phyloP scores from a whole-genome alignment of 2,797 vertebrate species.

The Microctenopoma steveboyesi region DNA sequence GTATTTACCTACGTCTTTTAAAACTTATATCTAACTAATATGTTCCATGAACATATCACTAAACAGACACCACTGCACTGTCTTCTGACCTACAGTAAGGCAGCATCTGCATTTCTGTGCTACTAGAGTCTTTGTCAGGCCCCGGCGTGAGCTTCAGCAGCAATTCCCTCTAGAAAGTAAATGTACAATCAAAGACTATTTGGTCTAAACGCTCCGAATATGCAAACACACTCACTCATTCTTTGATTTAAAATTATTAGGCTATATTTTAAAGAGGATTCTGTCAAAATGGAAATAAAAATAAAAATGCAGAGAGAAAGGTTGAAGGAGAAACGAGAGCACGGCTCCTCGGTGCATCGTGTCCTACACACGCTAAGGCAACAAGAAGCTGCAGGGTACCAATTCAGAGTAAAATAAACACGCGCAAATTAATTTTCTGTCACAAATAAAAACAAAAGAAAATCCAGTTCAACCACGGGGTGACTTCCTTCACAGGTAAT shows the following conservation, averaged over 20 bases:
- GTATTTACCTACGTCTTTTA: not conserved
- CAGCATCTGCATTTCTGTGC: not conserved
- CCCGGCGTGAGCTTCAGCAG: slow-evolving; percentile 36
- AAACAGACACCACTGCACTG: not conserved
- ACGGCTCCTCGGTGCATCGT: slow-evolving; percentile 18
- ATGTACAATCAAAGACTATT: slow-evolving; percentile 5
- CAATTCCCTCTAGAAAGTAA: not conserved
- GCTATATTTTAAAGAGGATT: slow-evolving; percentile 2
- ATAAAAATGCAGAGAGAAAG: not conserved
- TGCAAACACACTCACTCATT: slow-evolving; percentile 13
- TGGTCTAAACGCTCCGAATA: slow-evolving; percentile 11
- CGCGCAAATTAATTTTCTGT: slow-evolving; percentile 15
- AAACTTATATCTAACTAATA: slow-evolving; percentile 7
- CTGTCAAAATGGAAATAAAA: not conserved
- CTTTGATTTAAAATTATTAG: not conserved
- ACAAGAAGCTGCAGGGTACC: slow-evolving; percentile 9
- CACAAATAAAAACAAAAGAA: slow-evolving; percentile 35
- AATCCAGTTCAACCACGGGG: slow-evolving; percentile 27
- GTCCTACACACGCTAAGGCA: slow-evolving; percentile 32
- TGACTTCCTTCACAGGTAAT: slow-evolving; percentile 57
- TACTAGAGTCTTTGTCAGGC: not conserved
- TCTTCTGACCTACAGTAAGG: not conserved
- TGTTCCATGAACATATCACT: not conserved
- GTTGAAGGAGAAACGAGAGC: not conserved
- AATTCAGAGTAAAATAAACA: slow-evolving; percentile 29